Conservation (phyloP, 2,113 vertebrate species). For the Sander vitreus region DNA sequence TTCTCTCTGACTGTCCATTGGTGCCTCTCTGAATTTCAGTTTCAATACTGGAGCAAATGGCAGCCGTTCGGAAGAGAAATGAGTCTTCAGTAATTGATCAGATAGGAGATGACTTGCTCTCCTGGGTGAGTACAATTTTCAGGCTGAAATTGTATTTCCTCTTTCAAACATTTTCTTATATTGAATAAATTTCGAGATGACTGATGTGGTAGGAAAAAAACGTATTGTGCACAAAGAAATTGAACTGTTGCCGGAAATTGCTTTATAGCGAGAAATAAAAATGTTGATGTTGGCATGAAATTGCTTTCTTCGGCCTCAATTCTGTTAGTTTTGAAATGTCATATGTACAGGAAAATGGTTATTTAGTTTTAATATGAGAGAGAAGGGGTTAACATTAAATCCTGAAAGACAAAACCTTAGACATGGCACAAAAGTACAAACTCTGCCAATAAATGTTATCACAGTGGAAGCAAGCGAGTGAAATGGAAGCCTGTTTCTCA, state of each 20-base stretch:
- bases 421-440: background rate
- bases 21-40: slow-evolving; percentile 79
- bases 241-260: slow-evolving; percentile 49
- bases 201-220: slow-evolving; percentile 45
- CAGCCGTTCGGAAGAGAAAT: slow-evolving; percentile 91
- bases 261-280: slow-evolving; percentile 27
- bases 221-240: slow-evolving; percentile 45
- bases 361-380: background rate
- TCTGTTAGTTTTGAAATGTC: slow-evolving; percentile 27
- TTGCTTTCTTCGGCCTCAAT: slow-evolving; percentile 20
- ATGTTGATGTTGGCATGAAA: slow-evolving; percentile 9
- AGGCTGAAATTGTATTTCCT: slow-evolving; percentile 59
- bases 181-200: slow-evolving; percentile 65
- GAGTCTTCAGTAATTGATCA: slow-evolving; percentile 95
- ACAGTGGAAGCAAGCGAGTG: slow-evolving; percentile 6
- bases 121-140: slow-evolving; percentile 89
- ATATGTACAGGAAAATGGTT: background rate
- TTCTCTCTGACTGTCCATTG: slow-evolving; percentile 24
- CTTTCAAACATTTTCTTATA: slow-evolving; percentile 54
- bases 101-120: slow-evolving; percentile 95
- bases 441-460: background rate
- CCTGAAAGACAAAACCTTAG: slow-evolving; percentile 1
- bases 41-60: slow-evolving; percentile 94
- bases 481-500: slow-evolving; percentile 14
- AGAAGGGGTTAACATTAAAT: background rate